Evolutionary conservation across 2,113 vertebrate genomes (phyloP), one percentile per base, ranked within the genome.

Genomic region (Trichomycterus rosablanca): DNA sequence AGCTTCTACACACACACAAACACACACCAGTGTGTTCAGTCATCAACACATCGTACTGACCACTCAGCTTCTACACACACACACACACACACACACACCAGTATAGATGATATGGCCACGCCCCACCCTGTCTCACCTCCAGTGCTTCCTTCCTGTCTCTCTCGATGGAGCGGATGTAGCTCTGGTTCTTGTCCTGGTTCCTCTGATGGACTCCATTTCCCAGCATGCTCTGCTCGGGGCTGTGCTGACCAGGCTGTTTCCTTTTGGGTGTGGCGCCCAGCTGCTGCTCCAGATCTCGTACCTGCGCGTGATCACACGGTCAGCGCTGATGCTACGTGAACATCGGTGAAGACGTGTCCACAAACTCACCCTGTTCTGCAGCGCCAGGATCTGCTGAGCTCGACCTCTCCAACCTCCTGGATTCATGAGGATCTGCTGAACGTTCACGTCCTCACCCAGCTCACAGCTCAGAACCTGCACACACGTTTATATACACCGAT

Each of bases 361-460:
- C 7, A 22, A 30, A 67, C 87, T 87, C 72, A 97, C 96, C 88
- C 86, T 89, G 70, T 74, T 86, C 63, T 97, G 93, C 24, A 99
- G 76, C 66, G 86, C 76, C 0, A 97, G 86, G 19, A 99, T 96
- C 68, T 97, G 94, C 72, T 99, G 95, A 3, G 94, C 88, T 7
- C 94, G 86, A 2, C 95, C 94, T 62, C 95, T 84, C 84, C 93
- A 97, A 72, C 66, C 84, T 45, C 93, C 89, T 0, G 88, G 84
- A 8, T 67, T 80, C 67, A 62, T 74, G 40, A 94, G 51, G 20
- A 97, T 77, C 28, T 81, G 91, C 59, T 89, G 91, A 42, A 97
- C 45, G 20, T 74, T 92, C 63, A 95, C 81, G 0, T 91, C 92
- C 52, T 97, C 94, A 5, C 96, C 96, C 2, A 95, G 76, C 80